Percentiles rank a stretch among this genome's conserved stretches.
These are phyloP conservation scores for Corythaeola cristata DNA, from an alignment of 2,113 vertebrate species.

Conservation along the genomic window DNA sequence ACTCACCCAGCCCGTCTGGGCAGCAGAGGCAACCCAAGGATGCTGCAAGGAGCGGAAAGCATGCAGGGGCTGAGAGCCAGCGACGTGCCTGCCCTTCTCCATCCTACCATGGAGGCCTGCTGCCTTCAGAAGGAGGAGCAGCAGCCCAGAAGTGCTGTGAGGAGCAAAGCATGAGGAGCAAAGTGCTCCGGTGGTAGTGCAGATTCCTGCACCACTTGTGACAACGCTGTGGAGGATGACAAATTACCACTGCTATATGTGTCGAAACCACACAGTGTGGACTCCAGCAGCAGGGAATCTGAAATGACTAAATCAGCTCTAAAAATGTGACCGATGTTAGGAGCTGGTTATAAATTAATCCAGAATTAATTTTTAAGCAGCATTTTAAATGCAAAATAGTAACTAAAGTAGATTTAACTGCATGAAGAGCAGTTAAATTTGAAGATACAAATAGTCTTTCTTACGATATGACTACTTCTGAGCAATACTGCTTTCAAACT, in stretches of 20 bases:
- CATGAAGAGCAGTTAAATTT: neutral
- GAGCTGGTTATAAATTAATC: neutral
- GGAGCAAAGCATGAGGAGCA: neutral
- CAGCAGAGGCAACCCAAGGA: neutral
- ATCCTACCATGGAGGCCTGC: neutral
- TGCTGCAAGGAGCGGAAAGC: accelerated
- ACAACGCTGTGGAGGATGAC: neutral
- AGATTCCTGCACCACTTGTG: neutral
- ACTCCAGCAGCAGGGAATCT: neutral
- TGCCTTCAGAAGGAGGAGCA: neutral
- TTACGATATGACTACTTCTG: neutral
- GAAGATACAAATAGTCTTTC: neutral
- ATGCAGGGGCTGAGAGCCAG: accelerated
- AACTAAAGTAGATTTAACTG: neutral
- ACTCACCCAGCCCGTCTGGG: neutral
- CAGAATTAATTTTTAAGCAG: neutral
- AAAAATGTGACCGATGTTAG: neutral
- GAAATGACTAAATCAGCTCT: neutral
- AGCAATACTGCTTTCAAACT: neutral
- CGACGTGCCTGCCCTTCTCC: neutral
- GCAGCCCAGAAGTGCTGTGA: accelerated
- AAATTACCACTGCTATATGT: too few species aligned
- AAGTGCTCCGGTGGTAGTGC: accelerated
- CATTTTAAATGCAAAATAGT: neutral
- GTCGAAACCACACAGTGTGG: neutral